Percentiles rank a stretch among this genome's conserved stretches.
These are phyloP conservation scores for Hesperophylax magnus DNA, from an alignment of 1,140 invertebrate species.

Conservation along the genomic window DNA sequence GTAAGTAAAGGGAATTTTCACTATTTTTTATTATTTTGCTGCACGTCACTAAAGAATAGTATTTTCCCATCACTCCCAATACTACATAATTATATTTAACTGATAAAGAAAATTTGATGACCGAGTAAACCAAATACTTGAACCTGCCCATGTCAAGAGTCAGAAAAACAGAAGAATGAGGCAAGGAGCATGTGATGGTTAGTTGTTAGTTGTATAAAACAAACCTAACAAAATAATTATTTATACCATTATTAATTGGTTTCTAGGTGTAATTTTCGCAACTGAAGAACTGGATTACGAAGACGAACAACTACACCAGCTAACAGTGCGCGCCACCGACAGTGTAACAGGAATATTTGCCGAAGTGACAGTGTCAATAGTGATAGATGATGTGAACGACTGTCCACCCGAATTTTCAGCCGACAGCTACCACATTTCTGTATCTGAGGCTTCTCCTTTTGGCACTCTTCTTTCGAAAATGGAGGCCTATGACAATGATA, in stretches of 20 bases:
- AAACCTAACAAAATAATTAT: too few relatives aligned
- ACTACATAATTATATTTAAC: too few relatives aligned
- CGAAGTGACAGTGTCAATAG: slow-evolving; percentile 83
- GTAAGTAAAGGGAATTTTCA: slow-evolving; percentile 71
- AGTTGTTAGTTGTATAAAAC: too few relatives aligned
- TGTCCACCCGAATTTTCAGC: slow-evolving; percentile 84
- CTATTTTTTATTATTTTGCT: too few relatives aligned
- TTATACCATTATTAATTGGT: too few relatives aligned
- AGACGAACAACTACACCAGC: slow-evolving; percentile 79
- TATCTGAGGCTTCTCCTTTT: slow-evolving; percentile 84
- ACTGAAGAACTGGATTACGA: slow-evolving; percentile 90
- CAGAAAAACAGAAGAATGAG: too few relatives aligned
- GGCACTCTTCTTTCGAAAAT: slow-evolving; percentile 82
- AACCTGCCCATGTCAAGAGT: too few relatives aligned
- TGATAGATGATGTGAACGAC: slow-evolving; percentile 88
- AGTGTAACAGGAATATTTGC: slow-evolving; percentile 84
- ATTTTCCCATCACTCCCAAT: too few relatives aligned
- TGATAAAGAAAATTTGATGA: too few relatives aligned
- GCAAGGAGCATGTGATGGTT: too few relatives aligned
- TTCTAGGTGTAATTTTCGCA: slow-evolving; percentile 82
- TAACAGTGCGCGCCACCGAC: slow-evolving; percentile 87
- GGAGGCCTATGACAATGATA: slow-evolving; percentile 82
- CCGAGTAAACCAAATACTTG: too few relatives aligned
- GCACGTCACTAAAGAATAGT: too few relatives aligned
- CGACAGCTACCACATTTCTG: slow-evolving; percentile 84